These are phyloP conservation scores for Melanchra persicariae DNA, from an alignment of 2,888 invertebrate genomes.

Conservation along the genomic window DNA sequence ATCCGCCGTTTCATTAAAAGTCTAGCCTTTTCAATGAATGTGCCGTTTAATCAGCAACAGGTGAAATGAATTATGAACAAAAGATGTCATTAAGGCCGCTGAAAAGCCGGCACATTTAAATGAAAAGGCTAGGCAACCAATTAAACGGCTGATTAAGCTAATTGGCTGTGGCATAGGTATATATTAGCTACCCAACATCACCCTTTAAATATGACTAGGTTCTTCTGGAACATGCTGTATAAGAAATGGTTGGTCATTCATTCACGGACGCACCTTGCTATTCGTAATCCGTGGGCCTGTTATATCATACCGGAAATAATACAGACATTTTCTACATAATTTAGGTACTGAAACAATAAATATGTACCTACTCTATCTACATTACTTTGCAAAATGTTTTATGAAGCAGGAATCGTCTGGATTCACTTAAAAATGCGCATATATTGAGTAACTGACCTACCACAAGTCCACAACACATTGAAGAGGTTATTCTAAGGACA, in stretches of 20 bases:
- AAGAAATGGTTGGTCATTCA: neutral
- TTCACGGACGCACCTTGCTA: neutral
- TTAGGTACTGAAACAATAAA: neutral
- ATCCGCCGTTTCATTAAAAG: no score
- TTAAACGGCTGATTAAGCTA: no score
- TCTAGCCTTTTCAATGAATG: no score
- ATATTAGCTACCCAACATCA: no score
- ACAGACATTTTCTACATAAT: slow-evolving; percentile 6
- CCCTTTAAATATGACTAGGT: no score
- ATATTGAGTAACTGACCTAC: slow-evolving; percentile 58
- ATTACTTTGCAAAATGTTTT: slow-evolving; percentile 49
- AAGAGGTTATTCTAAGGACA: slow-evolving; percentile 43
- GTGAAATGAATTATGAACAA: no score
- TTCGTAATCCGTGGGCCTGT: neutral
- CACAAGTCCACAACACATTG: slow-evolving; percentile 55
- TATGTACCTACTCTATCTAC: neutral
- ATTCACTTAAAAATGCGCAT: slow-evolving; percentile 54
- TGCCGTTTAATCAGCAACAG: no score
- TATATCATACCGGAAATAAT: slow-evolving; percentile 3
- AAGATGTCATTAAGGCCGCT: no score
- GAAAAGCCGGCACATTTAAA: no score
- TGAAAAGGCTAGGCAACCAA: no score
- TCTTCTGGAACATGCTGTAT: no score
- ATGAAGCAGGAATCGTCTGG: slow-evolving; percentile 51
- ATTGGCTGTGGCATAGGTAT: no score